Evolutionary conservation across 2,888 invertebrate species (phyloP).

Genomic region (Nemurella pictetii): DNA sequence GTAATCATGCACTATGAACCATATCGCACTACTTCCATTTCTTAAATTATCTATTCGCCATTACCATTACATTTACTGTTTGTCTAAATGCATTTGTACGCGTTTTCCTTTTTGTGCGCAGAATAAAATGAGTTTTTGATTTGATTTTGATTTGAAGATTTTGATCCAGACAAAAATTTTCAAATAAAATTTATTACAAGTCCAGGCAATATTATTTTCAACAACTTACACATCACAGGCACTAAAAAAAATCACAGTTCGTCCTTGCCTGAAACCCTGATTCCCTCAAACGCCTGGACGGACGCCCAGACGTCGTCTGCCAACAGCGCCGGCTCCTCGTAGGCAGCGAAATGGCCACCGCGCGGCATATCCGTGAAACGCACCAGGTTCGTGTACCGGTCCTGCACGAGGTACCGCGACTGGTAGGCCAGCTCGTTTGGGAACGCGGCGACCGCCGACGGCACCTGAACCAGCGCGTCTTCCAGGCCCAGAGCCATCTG

Average conservation of each 20-base stretch:
- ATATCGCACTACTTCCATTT: too few relatives aligned
- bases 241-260: background rate
- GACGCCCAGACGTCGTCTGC: slow-evolving; percentile 66
- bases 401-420: slow-evolving; percentile 61
- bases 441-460: slow-evolving; percentile 73
- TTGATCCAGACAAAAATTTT: too few relatives aligned
- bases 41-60: too few relatives aligned
- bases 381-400: slow-evolving; percentile 67
- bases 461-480: slow-evolving; percentile 54
- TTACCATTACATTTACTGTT: too few relatives aligned
- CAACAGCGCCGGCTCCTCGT: slow-evolving; percentile 73
- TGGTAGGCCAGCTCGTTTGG: slow-evolving; percentile 66
- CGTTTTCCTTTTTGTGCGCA: too few relatives aligned
- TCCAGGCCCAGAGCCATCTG: slow-evolving; percentile 30
- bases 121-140: too few relatives aligned
- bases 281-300: background rate
- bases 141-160: too few relatives aligned
- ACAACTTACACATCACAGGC: too few relatives aligned
- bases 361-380: slow-evolving; percentile 65
- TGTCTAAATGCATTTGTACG: too few relatives aligned
- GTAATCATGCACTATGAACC: too few relatives aligned
- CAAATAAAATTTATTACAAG: too few relatives aligned
- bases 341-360: slow-evolving; percentile 86
- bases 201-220: too few relatives aligned
- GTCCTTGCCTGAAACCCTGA: background rate